A percentile compares a stretch with the other conserved stretches of the same genome.
phyloP scores from a whole-genome alignment of 35 echinoderm and acorn worm genomes.

The Ophiothrix spiculata region DNA sequence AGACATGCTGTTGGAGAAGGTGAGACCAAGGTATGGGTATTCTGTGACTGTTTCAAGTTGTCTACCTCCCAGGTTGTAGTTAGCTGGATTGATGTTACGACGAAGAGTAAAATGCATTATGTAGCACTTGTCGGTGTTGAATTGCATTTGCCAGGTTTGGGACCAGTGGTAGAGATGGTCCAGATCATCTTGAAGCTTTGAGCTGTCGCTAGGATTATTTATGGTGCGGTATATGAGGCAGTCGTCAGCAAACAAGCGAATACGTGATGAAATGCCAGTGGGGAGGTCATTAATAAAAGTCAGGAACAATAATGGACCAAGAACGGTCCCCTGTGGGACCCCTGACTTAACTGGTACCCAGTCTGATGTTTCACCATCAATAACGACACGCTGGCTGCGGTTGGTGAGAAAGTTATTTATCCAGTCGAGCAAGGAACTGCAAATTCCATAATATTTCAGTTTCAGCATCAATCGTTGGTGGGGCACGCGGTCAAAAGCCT shows the following conservation, averaged over 20 bases:
- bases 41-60: no score
- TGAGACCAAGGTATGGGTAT: no score
- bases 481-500: slow-evolving; percentile 28
- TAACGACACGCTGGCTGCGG: not conserved
- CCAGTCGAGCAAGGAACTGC: not conserved
- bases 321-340: not conserved
- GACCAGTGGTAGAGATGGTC: not conserved
- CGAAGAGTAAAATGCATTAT: slow-evolving; percentile 2
- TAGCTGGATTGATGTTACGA: no score
- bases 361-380: not conserved
- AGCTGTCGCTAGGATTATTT: not conserved
- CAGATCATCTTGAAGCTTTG: not conserved
- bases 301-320: not conserved
- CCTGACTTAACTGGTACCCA: slow-evolving; percentile 1
- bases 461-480: slow-evolving; percentile 16
- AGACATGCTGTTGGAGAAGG: no score
- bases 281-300: not conserved
- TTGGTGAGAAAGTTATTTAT: not conserved
- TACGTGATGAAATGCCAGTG: not conserved
- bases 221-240: not conserved
- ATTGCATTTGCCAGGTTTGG: not conserved
- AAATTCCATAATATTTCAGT: slow-evolving; percentile 23
- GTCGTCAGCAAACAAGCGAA: not conserved
- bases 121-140: not conserved
- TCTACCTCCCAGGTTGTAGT: no score